Evolutionary conservation across 2,113 vertebrate genomes (phyloP), one percentile per base, ranked within the genome.

Genomic region (Terrapene triunguis): DNA sequence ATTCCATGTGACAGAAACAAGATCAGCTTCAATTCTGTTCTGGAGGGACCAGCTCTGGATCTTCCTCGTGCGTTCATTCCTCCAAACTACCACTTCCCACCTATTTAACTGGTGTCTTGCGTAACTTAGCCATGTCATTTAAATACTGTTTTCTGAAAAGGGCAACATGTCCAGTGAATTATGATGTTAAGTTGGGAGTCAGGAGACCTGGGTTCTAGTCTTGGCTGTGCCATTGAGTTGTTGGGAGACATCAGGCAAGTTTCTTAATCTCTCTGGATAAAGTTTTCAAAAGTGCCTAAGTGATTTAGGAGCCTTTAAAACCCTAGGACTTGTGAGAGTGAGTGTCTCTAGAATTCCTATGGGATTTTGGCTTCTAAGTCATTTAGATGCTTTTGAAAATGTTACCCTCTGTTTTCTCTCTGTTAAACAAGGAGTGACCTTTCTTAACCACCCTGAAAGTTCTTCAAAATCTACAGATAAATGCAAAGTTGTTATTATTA

Each of bases 401-500:
- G 19, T 42, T 74, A 42, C 69, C 21, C 10, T 24, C 38, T 2
- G n/a, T 87, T 81, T 0, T 0, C 9, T 62, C 1, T 17, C 27
- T 6, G 9, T 22, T n/a, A 22, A 25, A 48, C 22, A 5, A 48
- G 48, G 51, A 24, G 5, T 9, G 29, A 32, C 47, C 17, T 27
- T 89, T 89, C 83, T 42, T 8, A 55, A 89, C 32, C 50, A 54
- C 74, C 87, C 42, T 89, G 74, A 57, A 80, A 19, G 35, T 7
- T 51, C 76, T 22, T 59, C 79, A 81, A 80, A 16, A 54, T 76
- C 79, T 35, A 2, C 44, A 48, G 62, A 25, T 72, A 2, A 24
- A 1, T 1, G 8, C 24, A 13, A 44, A 1, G 0, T 53, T 69
- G 3, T 44, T 50, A 32, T 35, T 19, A 16, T 14, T 62, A 51